phyloP scores from a whole-genome alignment of 1,140 invertebrate genomes.

The Cardiocondyla obscurior region DNA sequence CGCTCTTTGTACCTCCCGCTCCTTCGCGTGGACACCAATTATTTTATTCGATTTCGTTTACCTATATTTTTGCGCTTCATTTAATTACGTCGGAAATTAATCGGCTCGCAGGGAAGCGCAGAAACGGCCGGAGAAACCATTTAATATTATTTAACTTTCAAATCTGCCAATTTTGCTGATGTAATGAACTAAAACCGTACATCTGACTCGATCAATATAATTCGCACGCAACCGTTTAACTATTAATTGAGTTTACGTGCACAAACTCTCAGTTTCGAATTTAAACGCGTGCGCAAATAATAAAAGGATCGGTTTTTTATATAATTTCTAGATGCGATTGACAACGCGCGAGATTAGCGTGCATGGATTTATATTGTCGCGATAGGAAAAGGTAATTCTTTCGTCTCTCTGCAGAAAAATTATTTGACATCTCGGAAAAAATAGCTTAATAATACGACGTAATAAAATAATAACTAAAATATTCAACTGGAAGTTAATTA shows the following conservation, averaged over 20 bases:
- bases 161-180: conserved; percentile 11
- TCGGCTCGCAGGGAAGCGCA: neutral
- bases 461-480: neutral
- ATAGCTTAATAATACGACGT: neutral
- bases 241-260: neutral
- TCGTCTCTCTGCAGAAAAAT: neutral
- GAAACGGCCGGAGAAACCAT: neutral
- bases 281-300: neutral
- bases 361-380: neutral
- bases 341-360: neutral
- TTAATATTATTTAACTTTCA: conserved; percentile 23
- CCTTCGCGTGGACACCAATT: neutral
- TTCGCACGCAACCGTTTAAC: neutral
- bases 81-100: conserved; percentile 18
- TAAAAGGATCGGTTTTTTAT: neutral
- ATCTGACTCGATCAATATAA: neutral
- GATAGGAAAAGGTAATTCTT: no score
- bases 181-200: conserved; percentile 7
- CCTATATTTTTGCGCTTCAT: conserved; percentile 13
- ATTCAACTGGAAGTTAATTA: conserved; percentile 6
- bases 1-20: no score
- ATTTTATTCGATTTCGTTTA: conserved; percentile 30
- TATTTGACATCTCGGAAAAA: neutral
- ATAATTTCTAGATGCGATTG: neutral
- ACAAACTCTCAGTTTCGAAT: neutral